Conservation (phyloP, 1,140 invertebrate species). For the Pachyrhynchus sulphureomaculatus region DNA sequence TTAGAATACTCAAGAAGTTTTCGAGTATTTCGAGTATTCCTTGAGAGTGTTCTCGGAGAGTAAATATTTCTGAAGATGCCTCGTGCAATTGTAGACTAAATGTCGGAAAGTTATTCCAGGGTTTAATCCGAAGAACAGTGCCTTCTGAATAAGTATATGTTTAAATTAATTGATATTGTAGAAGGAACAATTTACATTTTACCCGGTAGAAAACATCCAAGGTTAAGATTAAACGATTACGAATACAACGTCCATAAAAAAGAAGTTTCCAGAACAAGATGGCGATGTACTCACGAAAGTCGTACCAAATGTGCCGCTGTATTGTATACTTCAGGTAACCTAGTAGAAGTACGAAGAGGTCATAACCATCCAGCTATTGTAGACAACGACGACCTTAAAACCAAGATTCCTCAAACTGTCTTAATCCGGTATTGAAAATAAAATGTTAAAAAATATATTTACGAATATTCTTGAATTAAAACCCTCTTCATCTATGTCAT, state of each 20-base stretch:
- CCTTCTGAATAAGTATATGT: too few species aligned
- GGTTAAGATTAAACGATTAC: constrained; percentile 31
- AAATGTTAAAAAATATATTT: too few species aligned
- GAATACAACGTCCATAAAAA: constrained; percentile 34
- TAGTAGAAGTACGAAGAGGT: constrained; percentile 21
- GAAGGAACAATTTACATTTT: constrained; percentile 34
- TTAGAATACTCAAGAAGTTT: too few species aligned
- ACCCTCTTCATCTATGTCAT: too few species aligned
- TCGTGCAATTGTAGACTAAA: too few species aligned
- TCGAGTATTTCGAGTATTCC: too few species aligned
- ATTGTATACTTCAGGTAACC: constrained; percentile 28
- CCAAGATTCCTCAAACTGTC: neutral
- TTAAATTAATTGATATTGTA: too few species aligned
- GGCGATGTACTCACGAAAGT: constrained; percentile 32
- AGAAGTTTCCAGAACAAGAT: constrained; percentile 29
- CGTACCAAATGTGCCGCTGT: constrained; percentile 31
- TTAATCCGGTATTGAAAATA: constrained; percentile 1
- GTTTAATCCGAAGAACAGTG: too few species aligned
- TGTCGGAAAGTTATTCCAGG: too few species aligned
- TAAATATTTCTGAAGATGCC: too few species aligned
- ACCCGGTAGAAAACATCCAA: constrained; percentile 36
- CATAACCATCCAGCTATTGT: constrained; percentile 31
- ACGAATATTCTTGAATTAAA: too few species aligned
- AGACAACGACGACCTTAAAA: neutral
- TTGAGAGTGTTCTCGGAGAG: too few species aligned